Base-by-base conservation (phyloP, 2,888 invertebrate genomes). In the Litoditis marina region DNA sequence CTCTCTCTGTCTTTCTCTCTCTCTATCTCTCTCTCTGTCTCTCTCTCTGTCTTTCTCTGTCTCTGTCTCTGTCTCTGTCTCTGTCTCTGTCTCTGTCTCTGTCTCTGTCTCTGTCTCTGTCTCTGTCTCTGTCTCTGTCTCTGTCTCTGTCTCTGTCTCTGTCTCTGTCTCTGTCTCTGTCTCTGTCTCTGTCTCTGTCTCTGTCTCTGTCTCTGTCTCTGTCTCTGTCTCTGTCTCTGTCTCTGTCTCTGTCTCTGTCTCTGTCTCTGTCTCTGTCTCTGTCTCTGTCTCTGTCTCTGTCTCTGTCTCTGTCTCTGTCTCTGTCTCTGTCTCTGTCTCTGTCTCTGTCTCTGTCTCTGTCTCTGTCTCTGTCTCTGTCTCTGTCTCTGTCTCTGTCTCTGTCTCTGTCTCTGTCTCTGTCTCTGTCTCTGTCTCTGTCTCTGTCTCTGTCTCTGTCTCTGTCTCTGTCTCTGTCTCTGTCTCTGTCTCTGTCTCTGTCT, bases 391-490 rank as follows among this genome's bases (percentile, higher is more conserved):
- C 32, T 42, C 42, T 42, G 5, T 42, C 42, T 42, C 42, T 42
- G 5, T n/a, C n/a, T n/a, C n/a, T 59, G n/a, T 52, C 32, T 60
- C 42, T 25, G 31, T 53, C 34, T 44, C 34, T 55, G 25, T 51
- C 27, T 52, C 51, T 52, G 32, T 54, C 55, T 39, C 39, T 55
- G 25, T 47, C 42, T 36, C 34, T 42, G 25, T 57, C 32, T 57
- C 57, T 47, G 19, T 47, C 56, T 47, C 57, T 56, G 19, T 54
- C 46, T 55, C 56, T 62, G 39, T 50, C 62, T 62, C 55, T 44
- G 28, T 36, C 46, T 49, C 39, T 57, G 27, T 62, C 56, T 44
- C 34, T 54, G 8, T 36, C 32, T 36, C 27, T 49, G n/a, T 61
- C 55, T 16, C 56, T 42, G 16, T 42, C 31, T 46, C 44, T 39